Percentiles rank a stretch among this genome's conserved stretches.
These are phyloP conservation scores for Hydrotaea cyrtoneurina DNA, from an alignment of 2,888 invertebrate species.

Conservation along the genomic window DNA sequence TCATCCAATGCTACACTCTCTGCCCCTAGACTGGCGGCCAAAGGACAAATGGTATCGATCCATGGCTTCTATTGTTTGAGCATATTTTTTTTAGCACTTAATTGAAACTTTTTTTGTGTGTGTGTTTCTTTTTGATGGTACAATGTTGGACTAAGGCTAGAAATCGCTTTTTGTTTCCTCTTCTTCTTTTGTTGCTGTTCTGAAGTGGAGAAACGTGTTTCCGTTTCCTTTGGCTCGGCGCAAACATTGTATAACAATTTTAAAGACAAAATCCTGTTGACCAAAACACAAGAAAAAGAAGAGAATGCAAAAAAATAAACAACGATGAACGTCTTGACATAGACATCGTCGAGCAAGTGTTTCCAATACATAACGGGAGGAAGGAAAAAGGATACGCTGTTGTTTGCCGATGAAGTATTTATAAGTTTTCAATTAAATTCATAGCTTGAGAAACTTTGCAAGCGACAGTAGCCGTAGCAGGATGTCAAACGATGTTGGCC, in stretches of 20 bases:
- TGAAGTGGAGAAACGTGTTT: neutral
- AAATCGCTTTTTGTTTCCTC: too few species aligned
- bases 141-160: too few species aligned
- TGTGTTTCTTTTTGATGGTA: too few species aligned
- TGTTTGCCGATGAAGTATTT: neutral
- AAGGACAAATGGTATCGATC: neutral
- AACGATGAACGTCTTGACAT: neutral
- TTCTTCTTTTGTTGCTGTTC: neutral
- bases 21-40: neutral
- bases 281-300: neutral
- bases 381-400: neutral
- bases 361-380: too few species aligned
- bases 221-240: neutral
- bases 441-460: neutral
- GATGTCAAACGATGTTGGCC: neutral
- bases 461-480: neutral
- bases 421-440: conserved; percentile 7
- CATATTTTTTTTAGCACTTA: conserved; percentile 1
- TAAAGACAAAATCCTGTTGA: neutral
- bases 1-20: neutral
- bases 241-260: neutral
- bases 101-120: neutral
- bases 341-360: neutral
- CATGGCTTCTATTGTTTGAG: neutral
- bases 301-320: neutral